phyloP scores from a whole-genome alignment of 2,113 vertebrate genomes.

The Carassius gibelio region DNA sequence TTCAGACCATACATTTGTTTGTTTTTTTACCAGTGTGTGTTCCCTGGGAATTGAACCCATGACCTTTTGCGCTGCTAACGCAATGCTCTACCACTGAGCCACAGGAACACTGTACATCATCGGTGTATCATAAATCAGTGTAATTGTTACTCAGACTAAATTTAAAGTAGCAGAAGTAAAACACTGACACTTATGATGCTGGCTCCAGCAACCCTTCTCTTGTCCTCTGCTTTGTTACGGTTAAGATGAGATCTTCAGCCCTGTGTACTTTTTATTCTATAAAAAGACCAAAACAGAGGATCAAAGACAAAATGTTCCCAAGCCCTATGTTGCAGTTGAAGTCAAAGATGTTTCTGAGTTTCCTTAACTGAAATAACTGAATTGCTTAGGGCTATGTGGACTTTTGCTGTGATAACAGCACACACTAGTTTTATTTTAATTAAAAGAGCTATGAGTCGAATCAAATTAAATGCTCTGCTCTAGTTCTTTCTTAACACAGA shows the following conservation, averaged over 20 bases:
- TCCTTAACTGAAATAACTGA: not conserved
- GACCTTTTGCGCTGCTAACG: too few species aligned
- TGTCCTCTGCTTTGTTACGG: not conserved
- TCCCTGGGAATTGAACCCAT: too few species aligned
- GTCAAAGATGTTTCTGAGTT: not conserved
- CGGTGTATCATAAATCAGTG: not conserved
- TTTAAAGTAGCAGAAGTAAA: too few species aligned
- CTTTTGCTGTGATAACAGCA: not conserved
- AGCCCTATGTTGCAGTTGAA: not conserved
- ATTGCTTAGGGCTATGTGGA: not conserved
- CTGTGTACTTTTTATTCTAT: slow-evolving; percentile 26
- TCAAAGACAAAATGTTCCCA: not conserved
- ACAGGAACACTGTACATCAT: too few species aligned
- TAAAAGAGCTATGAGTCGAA: not conserved
- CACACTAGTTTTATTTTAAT: not conserved
- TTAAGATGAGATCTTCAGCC: not conserved
- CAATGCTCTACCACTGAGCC: too few species aligned
- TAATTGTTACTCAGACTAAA: slow-evolving; percentile 15
- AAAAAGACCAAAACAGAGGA: slow-evolving; percentile 5
- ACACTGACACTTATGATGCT: not conserved
- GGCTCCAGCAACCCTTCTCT: not conserved
- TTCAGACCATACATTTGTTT: too few species aligned
- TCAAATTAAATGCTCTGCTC: not conserved
- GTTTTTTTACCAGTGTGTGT: too few species aligned
- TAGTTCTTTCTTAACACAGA: not conserved